Evolutionary conservation across 2,113 vertebrate genomes (phyloP), one percentile per base, ranked within the genome.

Genomic region (Archilochus colubris): DNA sequence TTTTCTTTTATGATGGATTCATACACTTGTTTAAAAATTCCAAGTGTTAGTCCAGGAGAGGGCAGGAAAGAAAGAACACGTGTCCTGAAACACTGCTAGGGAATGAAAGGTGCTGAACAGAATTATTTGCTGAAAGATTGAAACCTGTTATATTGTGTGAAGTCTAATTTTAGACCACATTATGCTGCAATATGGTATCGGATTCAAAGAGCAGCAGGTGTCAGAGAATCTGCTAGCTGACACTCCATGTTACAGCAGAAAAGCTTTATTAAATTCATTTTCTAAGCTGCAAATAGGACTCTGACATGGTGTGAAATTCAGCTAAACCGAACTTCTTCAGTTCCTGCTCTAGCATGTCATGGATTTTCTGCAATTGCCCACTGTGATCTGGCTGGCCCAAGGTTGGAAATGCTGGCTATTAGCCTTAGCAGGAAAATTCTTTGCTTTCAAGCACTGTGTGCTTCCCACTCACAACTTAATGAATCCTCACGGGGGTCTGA

Each of bases 141-240:
- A 94, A 89, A 78, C 94, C 93, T 93, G 95, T 95, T 95, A 79
- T 66, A 95, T 91, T 91, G 92, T 96, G 81, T 91, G 91, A 91
- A 96, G 94, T 92, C 93, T 95, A 97, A 97, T 95, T 96, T 97
- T 96, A 96, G 96, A 94, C 68, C 80, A 76, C 91, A 95, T 93
- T 93, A 96, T 95, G 91, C 91, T 91, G 95, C 94, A 97, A 95
- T 85, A 91, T 96, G 85, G 90, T 93, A 94, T 87, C 88, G 91
- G 95, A 93, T 89, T 94, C 96, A 95, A 95, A 85, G 78, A 97
- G 95, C 95, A 97, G 97, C 96, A 97, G 95, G 95, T 96, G 92
- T 97, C 94, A 94, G 97, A 95, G 96, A 95, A 96, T 92, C 82
- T 89, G 89, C 95, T 96, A 68, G 68, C 86, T 95, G 84, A 86